Percentiles rank a stretch among this genome's conserved stretches.
Conservation (phyloP, 1,140 invertebrate species). For the Drosophila obscura region DNA sequence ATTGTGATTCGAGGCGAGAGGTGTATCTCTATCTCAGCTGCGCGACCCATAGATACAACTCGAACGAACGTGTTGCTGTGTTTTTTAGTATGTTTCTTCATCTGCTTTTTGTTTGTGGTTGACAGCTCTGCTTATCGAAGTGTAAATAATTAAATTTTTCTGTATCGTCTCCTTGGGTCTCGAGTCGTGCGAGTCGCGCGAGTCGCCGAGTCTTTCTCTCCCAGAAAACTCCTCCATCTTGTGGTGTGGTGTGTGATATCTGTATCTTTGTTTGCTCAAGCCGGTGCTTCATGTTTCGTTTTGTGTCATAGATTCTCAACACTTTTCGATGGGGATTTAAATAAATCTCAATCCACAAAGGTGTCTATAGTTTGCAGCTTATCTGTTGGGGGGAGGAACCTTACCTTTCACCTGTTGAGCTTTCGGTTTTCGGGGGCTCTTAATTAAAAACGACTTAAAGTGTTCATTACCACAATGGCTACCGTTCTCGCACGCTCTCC, state of each 20-base stretch:
- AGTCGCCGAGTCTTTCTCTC: no score
- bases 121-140: conserved; percentile 79
- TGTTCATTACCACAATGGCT: conserved; percentile 78
- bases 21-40: conserved; percentile 59
- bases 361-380: conserved; percentile 4
- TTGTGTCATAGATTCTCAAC: conserved; percentile 47
- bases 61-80: conserved; percentile 49
- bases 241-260: conserved; percentile 29
- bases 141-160: conserved; percentile 82
- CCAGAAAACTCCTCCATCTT: conserved; percentile 17
- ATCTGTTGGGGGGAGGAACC: background rate
- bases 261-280: conserved; percentile 14
- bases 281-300: conserved; percentile 30
- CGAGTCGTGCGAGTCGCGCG: no score
- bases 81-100: no score
- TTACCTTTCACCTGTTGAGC: conserved; percentile 50
- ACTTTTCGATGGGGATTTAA: conserved; percentile 38
- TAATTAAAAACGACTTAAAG: conserved; percentile 84
- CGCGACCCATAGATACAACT: conserved; percentile 67
- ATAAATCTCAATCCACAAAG: conserved; percentile 29
- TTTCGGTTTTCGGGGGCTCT: conserved; percentile 44
- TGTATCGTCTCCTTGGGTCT: conserved; percentile 33
- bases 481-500: conserved; percentile 62
- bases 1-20: conserved; percentile 67
- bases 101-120: conserved; percentile 64